phyloP scores from a whole-genome alignment of 2,113 vertebrate species.

The Electrona antarctica region DNA sequence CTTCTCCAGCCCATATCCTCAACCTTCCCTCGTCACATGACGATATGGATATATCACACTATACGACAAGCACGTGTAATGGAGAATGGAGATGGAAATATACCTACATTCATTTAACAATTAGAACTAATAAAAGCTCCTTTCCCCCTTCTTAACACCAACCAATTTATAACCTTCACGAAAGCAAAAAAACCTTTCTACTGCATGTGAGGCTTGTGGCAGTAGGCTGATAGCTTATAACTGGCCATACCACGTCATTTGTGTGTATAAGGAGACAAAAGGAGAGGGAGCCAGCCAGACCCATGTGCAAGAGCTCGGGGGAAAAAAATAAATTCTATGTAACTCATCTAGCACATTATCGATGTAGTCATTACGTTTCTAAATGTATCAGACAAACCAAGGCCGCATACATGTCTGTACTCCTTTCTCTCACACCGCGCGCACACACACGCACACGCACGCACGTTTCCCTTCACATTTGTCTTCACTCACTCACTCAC shows the following conservation, averaged over 20 bases:
- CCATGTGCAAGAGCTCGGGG: neutral
- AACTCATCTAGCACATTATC: slow-evolving; percentile 64
- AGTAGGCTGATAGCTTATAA: slow-evolving; percentile 15
- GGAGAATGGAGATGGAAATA: slow-evolving; percentile 40
- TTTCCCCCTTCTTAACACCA: slow-evolving; percentile 36
- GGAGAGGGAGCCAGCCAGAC: slow-evolving; percentile 12
- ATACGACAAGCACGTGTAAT: slow-evolving; percentile 53
- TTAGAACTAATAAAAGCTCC: slow-evolving; percentile 47
- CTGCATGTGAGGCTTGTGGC: slow-evolving; percentile 39
- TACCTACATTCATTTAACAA: slow-evolving; percentile 47
- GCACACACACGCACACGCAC: neutral
- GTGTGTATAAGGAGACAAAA: slow-evolving; percentile 33
- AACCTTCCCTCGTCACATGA: slow-evolving; percentile 48
- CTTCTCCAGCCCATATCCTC: slow-evolving; percentile 46
- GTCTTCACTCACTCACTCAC: slow-evolving; percentile 32
- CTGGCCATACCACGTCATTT: slow-evolving; percentile 44
- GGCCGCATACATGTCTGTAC: slow-evolving; percentile 51
- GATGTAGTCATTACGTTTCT: slow-evolving; percentile 66
- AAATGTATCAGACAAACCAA: slow-evolving; percentile 58
- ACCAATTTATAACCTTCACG: slow-evolving; percentile 36
- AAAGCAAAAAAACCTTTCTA: slow-evolving; percentile 12
- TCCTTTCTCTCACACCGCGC: neutral
- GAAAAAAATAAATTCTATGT: slow-evolving; percentile 51
- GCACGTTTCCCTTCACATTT: slow-evolving; percentile 49
- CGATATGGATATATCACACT: slow-evolving; percentile 40